Evolutionary conservation across 2,888 invertebrate species (phyloP), one percentile per base, ranked within the genome.

Genomic region (Chrysomela aeneicollis): DNA sequence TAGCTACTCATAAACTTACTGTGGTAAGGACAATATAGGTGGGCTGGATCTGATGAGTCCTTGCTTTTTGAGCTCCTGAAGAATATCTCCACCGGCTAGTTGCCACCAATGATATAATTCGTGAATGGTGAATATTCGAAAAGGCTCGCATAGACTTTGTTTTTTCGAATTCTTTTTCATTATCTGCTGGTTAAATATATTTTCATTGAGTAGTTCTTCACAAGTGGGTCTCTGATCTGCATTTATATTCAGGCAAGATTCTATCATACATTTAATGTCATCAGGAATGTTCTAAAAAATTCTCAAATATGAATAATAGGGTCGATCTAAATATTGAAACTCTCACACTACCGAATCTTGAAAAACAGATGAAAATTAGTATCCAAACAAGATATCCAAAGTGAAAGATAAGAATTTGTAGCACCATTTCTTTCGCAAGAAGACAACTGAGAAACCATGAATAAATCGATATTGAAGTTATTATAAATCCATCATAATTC

Each of bases 41-140:
- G 93, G 92, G 77, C 92, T 92, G 64, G 92, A 93, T 77, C 95
- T 90, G 60, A 97, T 93, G 1, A 97, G 85, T 0, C 95, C 95
- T 81, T 95, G 94, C 78, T 93, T 94, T 78, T 94, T 94, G 32
- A 98, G 85, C 79, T 96, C 96, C 0, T 90, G 87, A 68, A 94
- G 92, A 59, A 97, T 92, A 84, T 98, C 97, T 0, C 97, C 97
- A 0, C 98, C 98, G 17, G 98, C 94, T 62, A 98, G 81, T 80
- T 94, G 93, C 98, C 98, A 98, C 83, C 97, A 88, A 80, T 96
- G 92, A 81, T 97, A 98, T 22, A 97, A 86, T 78, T 96, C 94
- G 68, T 92, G 89, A 69, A 97, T 84, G 10, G 90, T 82, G 64
- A 83, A 82, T 18, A 78, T 76, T 71, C 81, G 77, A 66, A 78